These are phyloP conservation scores for Cariama cristata DNA, from an alignment of 2,113 vertebrate species.

Conservation along the genomic window DNA sequence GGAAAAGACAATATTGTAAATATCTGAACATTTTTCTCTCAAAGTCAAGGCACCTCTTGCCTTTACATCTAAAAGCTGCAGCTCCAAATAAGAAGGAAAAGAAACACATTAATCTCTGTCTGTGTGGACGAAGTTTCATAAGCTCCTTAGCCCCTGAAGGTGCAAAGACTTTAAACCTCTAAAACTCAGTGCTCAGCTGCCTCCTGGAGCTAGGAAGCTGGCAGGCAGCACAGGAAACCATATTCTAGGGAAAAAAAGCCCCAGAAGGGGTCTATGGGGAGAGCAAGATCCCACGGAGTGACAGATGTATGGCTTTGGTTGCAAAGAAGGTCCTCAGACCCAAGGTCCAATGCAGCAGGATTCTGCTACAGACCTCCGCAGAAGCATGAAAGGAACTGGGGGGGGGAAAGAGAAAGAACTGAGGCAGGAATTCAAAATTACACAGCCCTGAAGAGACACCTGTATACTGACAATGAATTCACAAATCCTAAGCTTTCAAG, in stretches of 20 bases:
- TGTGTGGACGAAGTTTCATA: constrained; percentile 13
- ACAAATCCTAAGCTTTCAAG: background rate
- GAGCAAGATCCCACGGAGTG: background rate
- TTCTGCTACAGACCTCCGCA: background rate
- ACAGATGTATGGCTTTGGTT: background rate
- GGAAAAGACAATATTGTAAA: background rate
- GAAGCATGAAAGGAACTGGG: background rate
- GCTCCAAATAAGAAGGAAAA: constrained; percentile 14
- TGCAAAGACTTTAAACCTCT: constrained; percentile 34
- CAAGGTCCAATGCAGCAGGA: background rate
- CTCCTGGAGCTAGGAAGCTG: background rate
- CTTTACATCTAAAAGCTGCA: background rate
- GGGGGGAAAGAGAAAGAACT: background rate
- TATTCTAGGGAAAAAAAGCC: background rate
- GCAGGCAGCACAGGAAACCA: constrained; percentile 10
- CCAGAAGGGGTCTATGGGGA: background rate
- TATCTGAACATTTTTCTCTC: background rate
- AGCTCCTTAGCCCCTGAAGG: constrained; percentile 35
- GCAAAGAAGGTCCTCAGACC: background rate
- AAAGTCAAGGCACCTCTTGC: background rate
- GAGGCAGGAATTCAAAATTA: background rate
- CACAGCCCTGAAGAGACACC: background rate
- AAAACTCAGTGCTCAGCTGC: background rate
- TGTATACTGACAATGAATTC: background rate
- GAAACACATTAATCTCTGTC: constrained; percentile 21